Conservation (phyloP, 2,797 vertebrate genomes). For the Streptopelia turtur region DNA sequence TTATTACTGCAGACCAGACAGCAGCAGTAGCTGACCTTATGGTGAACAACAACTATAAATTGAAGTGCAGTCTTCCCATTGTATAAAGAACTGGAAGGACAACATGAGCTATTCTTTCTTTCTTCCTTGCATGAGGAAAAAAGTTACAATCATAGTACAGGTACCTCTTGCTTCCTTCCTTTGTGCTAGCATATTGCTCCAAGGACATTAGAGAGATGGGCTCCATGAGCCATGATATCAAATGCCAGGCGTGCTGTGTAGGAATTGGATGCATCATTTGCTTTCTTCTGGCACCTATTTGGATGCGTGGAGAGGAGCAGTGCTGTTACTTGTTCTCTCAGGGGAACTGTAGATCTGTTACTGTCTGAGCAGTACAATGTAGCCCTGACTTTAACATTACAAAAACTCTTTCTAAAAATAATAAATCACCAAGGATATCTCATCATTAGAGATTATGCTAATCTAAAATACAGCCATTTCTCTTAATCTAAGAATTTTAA, state of each 20-base stretch:
- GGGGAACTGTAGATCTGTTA: neutral
- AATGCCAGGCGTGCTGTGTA: conserved; percentile 22
- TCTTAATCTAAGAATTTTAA: neutral
- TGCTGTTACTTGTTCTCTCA: neutral
- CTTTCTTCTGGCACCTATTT: conserved; percentile 40
- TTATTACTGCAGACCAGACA: neutral
- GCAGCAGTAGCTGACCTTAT: neutral
- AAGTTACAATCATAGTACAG: neutral
- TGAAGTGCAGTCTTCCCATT: neutral
- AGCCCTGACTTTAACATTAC: neutral
- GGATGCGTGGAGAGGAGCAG: neutral
- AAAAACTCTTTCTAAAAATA: neutral
- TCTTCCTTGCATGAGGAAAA: neutral
- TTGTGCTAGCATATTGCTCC: neutral
- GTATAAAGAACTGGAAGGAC: neutral
- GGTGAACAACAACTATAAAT: neutral
- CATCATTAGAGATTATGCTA: neutral
- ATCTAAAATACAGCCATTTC: neutral
- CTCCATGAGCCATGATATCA: conserved; percentile 15
- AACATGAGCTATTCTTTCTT: neutral
- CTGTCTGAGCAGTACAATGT: neutral
- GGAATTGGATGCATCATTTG: conserved; percentile 43
- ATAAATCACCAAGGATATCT: neutral
- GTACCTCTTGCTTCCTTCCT: neutral
- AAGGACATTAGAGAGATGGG: conserved; percentile 23